Evolutionary conservation across 2,888 invertebrate genomes (phyloP), one percentile per base, ranked within the genome.

Genomic region (Acleris laterana): DNA sequence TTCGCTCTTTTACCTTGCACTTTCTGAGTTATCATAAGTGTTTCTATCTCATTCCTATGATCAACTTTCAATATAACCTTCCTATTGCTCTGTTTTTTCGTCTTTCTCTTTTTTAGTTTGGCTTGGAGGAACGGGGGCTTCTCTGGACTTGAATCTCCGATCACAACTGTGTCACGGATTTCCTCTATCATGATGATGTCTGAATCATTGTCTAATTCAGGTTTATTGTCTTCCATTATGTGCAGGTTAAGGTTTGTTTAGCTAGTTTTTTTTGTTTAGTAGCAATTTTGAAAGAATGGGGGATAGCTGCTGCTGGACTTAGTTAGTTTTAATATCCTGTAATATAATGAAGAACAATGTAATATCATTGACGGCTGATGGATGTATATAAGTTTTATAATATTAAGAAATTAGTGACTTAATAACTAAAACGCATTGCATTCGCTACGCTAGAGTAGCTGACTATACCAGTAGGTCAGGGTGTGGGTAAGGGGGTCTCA

Each of bases 1-100:
- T 72, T 71, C n/a, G 65, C 68, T 48, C 63, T 71, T 46, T 66
- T 74, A 0, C 71, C 42, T 51, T 73, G 55, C 11, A 74, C 70
- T 63, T 72, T 71, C 58, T 74, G 68, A 6, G 75, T 72, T 6
- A 75, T 69, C 16, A 73, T 61, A n/a, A 74, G 68, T 3, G 68
- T 73, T 58, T 74, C 72, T 6, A 38, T 61, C 17, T 55, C 46
- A 16, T 59, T 63, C 4, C 38, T 58, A 17, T 28, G 25, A 28
- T 32, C 5, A 9, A 52, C 32, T 5, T 11, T n/a, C n/a, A 49
- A 16, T 57, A 52, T 51, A 0, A 22, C 38, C 56, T 57, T 62
- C n/a, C 51, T 28, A 17, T 57, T 66, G 2, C 5, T 25, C 22
- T 51, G 11, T n/a, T 56, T 65, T 48, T 63, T 63, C 2, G n/a